Evolutionary conservation across 1,140 invertebrate genomes (phyloP).

Genomic region (Triops longicaudatus): DNA sequence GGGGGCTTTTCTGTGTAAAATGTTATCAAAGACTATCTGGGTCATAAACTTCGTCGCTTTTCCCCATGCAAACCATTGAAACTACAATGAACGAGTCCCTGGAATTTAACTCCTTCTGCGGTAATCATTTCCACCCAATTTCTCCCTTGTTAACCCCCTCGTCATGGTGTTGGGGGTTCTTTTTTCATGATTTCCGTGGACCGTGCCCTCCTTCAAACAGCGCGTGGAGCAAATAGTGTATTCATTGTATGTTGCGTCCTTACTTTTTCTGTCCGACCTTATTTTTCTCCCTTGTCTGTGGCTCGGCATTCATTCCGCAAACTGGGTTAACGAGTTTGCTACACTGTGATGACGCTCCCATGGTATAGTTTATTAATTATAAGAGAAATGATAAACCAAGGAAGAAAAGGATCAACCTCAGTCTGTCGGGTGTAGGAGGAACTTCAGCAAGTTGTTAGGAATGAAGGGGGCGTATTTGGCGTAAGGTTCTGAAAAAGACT

Average conservation of each 20-base stretch:
- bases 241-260: neutral
- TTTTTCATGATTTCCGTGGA: too few relatives aligned
- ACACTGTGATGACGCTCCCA: neutral
- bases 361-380: neutral
- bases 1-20: too few relatives aligned
- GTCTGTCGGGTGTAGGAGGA: neutral
- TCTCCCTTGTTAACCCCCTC: neutral
- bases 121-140: neutral
- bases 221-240: neutral
- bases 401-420: neutral
- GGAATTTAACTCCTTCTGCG: neutral
- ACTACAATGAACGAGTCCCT: neutral
- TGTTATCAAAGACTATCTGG: neutral
- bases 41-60: neutral
- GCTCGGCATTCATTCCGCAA: neutral
- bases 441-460: neutral
- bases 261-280: neutral
- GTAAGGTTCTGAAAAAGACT: neutral
- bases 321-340: neutral
- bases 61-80: neutral
- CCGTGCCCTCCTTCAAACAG: too few relatives aligned
- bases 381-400: neutral
- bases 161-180: neutral
- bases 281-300: neutral
- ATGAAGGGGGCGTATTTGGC: slow-evolving; percentile 9